Evolutionary conservation across 2,113 vertebrate species (phyloP).

Genomic region (Litocranius walleri): DNA sequence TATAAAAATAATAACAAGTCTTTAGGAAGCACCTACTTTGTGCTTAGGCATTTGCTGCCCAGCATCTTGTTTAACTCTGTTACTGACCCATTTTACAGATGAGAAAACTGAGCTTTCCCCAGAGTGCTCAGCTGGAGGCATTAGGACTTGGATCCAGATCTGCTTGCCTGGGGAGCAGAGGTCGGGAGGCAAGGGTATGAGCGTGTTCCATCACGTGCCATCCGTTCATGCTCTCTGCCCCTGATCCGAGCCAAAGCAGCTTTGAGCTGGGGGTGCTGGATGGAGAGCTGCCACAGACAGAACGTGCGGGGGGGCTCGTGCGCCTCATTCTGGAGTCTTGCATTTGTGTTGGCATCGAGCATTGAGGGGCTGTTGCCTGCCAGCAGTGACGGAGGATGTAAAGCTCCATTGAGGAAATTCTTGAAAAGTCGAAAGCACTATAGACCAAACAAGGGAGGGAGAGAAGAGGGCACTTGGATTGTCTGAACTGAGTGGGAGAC

Average conservation of each 20-base stretch:
- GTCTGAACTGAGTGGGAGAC: background rate
- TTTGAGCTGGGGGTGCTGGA: background rate
- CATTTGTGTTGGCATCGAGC: constrained; percentile 43
- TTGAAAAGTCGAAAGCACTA: constrained; percentile 77
- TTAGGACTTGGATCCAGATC: background rate
- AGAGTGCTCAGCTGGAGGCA: accelerated
- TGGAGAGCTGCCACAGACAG: background rate
- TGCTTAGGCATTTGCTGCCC: accelerated
- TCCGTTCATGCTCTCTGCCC: background rate
- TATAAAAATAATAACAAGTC: background rate
- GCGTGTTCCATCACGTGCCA: accelerated
- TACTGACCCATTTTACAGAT: background rate
- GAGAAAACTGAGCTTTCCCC: background rate
- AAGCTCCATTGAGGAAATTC: constrained; percentile 81
- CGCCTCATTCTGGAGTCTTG: background rate
- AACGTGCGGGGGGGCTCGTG: background rate
- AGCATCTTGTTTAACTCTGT: accelerated
- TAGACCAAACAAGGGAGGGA: constrained; percentile 59
- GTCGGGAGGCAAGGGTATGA: accelerated
- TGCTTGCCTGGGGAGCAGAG: background rate
- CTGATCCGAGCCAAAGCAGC: background rate
- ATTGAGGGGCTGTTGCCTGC: background rate
- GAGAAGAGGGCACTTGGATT: constrained; percentile 77
- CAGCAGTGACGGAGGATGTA: constrained; percentile 60
- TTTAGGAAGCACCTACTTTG: accelerated